Conservation (phyloP, 2,888 invertebrate species). For the Ornithoptera priamus region DNA sequence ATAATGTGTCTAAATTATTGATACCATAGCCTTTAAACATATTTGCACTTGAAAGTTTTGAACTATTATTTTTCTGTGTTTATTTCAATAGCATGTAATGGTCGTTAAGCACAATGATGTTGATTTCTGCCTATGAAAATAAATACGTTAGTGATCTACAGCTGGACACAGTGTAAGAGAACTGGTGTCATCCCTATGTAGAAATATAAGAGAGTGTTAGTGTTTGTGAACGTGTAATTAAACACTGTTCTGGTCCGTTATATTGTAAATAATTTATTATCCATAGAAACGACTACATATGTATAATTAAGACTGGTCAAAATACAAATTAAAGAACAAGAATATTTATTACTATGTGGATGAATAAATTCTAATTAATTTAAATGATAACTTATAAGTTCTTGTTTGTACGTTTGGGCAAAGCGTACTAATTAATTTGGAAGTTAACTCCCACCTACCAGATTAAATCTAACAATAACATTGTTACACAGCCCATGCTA, state of each 20-base stretch:
- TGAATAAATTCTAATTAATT: constrained; percentile 48
- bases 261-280: background rate
- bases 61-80: background rate
- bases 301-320: background rate
- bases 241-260: too few species aligned
- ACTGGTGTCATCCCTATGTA: background rate
- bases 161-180: background rate
- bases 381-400: constrained; percentile 59
- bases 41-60: background rate
- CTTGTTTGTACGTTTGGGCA: constrained; percentile 59
- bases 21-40: background rate
- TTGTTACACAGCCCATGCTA: constrained; percentile 68
- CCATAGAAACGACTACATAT: background rate
- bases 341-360: background rate
- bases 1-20: background rate
- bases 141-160: background rate
- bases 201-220: too few species aligned
- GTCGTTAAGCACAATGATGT: background rate
- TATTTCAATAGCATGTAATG: background rate
- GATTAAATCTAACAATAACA: constrained; percentile 74
- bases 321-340: background rate
- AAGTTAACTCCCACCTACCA: constrained; percentile 53
- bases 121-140: background rate
- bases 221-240: too few species aligned
- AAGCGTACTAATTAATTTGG: constrained; percentile 71